These are phyloP conservation scores for Morpho helenor DNA, from an alignment of 2,888 invertebrate genomes.

Conservation along the genomic window DNA sequence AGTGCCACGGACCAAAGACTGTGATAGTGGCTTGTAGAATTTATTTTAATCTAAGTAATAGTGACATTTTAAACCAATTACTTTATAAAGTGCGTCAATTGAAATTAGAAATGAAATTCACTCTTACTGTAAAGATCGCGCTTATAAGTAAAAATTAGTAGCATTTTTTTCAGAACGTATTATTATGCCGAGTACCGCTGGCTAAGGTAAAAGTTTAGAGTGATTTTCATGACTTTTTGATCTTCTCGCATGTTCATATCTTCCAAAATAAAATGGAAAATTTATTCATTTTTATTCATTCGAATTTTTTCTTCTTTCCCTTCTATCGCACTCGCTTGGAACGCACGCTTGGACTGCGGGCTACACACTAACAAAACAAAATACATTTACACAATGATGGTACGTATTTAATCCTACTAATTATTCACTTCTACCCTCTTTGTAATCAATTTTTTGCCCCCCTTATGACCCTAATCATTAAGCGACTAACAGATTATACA, in stretches of 20 bases:
- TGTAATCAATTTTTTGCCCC: conserved; percentile 12
- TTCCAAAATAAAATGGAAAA: conserved; percentile 28
- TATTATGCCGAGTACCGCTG: too few relatives aligned
- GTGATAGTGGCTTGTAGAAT: conserved; percentile 13
- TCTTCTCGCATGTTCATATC: conserved; percentile 52
- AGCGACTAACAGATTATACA: conserved; percentile 63
- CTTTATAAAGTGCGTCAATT: not conserved
- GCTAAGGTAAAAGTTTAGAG: not conserved
- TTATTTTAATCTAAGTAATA: not conserved
- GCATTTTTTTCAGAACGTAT: too few relatives aligned
- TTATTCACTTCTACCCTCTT: conserved; percentile 12
- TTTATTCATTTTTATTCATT: conserved; percentile 62
- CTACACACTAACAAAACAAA: conserved; percentile 62
- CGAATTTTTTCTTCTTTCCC: conserved; percentile 66
- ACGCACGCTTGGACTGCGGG: conserved; percentile 77
- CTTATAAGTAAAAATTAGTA: not conserved
- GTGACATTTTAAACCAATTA: not conserved
- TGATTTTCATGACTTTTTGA: conserved; percentile 13
- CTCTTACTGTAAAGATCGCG: not conserved
- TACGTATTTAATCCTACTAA: conserved; percentile 50
- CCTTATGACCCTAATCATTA: conserved; percentile 15
- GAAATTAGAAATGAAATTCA: conserved; percentile 1
- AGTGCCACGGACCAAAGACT: conserved; percentile 6
- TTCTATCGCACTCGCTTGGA: conserved; percentile 79
- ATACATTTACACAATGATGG: conserved; percentile 56